Evolutionary conservation across 2,113 vertebrate species (phyloP).

Genomic region (Diadophis punctatus): DNA sequence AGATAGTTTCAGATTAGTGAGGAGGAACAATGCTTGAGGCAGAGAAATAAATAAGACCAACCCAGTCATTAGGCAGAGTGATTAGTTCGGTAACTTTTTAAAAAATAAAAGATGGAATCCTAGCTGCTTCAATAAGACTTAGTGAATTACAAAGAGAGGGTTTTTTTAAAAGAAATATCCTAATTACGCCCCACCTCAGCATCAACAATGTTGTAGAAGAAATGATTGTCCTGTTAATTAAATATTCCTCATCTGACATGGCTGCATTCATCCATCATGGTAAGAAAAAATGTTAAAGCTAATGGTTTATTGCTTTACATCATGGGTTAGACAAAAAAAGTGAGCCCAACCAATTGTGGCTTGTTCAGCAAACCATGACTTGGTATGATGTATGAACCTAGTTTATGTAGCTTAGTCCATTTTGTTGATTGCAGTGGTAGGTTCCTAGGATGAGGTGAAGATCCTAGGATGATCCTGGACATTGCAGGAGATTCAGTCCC

Average conservation of each 20-base stretch:
- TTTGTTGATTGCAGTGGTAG: background rate
- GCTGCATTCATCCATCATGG: background rate
- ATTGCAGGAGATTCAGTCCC: background rate
- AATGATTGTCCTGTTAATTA: background rate
- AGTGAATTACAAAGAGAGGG: no score
- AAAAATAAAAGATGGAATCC: background rate
- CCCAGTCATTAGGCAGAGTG: background rate
- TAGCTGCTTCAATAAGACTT: background rate
- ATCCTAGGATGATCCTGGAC: background rate
- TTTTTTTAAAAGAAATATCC: background rate
- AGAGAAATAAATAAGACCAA: background rate
- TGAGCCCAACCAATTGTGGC: background rate
- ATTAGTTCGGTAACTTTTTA: background rate
- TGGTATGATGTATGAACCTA: background rate
- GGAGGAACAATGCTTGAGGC: background rate
- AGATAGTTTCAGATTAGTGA: background rate
- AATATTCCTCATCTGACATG: background rate
- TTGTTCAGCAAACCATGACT: background rate
- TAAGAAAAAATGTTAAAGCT: background rate
- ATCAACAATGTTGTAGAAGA: background rate
- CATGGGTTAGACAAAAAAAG: background rate
- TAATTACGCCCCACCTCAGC: background rate
- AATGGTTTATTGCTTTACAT: background rate
- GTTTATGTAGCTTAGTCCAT: background rate
- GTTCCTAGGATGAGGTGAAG: background rate